A percentile compares a stretch with the other conserved stretches of the same genome.
phyloP scores from a whole-genome alignment of 2,888 invertebrate genomes.

The Nemurella pictetii region DNA sequence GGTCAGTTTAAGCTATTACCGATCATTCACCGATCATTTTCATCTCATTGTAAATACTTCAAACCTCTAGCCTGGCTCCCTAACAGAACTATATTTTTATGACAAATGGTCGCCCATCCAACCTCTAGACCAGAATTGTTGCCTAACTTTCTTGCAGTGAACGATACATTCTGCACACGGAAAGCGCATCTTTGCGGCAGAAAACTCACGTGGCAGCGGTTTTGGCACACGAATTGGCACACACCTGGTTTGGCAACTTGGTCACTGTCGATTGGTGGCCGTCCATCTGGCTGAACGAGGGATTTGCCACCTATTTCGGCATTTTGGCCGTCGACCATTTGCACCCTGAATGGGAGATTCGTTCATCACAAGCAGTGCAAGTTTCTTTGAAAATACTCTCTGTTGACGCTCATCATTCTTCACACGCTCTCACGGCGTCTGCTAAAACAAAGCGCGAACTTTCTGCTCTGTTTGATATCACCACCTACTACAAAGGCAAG shows the following conservation, averaged over 20 bases:
- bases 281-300: conserved; percentile 40
- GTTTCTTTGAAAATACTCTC: conserved; percentile 51
- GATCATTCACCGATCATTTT: no score
- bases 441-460: conserved; percentile 54
- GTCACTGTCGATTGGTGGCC: conserved; percentile 39
- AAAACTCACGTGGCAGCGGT: conserved; percentile 25
- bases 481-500: conserved; percentile 58
- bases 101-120: no score
- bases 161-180: conserved; percentile 32
- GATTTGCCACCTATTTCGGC: conserved; percentile 50
- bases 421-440: conserved; percentile 54
- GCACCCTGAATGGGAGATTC: conserved; percentile 61
- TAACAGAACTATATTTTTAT: no score
- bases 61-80: no score
- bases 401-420: conserved; percentile 52
- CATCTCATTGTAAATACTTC: no score
- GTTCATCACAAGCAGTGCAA: conserved; percentile 57
- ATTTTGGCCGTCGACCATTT: conserved; percentile 49
- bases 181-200: background rate
- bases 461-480: conserved; percentile 55
- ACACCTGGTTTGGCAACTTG: conserved; percentile 40
- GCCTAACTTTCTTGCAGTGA: conserved; percentile 34
- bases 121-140: no score
- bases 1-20: no score
- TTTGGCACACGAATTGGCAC: conserved; percentile 38